A percentile compares a stretch with the other conserved stretches of the same genome.
Conservation (phyloP, 2,888 invertebrate species). For the Troides aeacus region DNA sequence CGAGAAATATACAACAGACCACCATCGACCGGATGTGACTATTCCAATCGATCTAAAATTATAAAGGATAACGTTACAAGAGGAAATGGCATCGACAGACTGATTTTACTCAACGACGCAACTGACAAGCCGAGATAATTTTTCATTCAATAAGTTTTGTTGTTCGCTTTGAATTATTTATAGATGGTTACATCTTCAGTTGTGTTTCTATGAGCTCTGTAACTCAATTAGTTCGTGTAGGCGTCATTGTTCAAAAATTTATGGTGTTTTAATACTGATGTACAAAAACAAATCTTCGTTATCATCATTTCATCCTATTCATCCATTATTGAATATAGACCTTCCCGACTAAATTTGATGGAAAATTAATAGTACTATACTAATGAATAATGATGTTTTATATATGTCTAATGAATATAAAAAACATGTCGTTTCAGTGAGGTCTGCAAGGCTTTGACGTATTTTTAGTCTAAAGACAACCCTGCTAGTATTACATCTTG, state of each 20-base stretch:
- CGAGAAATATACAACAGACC: conserved; percentile 11
- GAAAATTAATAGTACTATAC: no score
- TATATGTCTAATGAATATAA: no score
- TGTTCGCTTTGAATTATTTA: not conserved
- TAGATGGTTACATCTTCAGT: not conserved
- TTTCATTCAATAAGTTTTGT: not conserved
- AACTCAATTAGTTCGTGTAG: not conserved
- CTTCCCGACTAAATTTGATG: no score
- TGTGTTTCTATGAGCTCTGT: not conserved
- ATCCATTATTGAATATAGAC: no score
- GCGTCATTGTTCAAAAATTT: not conserved
- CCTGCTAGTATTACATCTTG: not conserved
- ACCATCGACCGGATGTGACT: conserved; percentile 11
- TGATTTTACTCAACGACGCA: conserved; percentile 4
- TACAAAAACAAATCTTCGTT: no score
- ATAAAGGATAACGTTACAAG: conserved; percentile 34
- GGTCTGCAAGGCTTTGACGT: not conserved
- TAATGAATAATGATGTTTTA: no score
- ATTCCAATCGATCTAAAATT: conserved; percentile 23
- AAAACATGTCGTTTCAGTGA: not conserved
- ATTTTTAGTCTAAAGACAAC: not conserved
- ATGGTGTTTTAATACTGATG: not conserved
- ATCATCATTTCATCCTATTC: no score
- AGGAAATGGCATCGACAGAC: conserved; percentile 38
- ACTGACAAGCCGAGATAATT: not conserved